Percentiles rank a stretch among this genome's conserved stretches.
These are phyloP conservation scores for Xiphophorus hellerii DNA, from an alignment of 2,113 vertebrate species.

Conservation along the genomic window DNA sequence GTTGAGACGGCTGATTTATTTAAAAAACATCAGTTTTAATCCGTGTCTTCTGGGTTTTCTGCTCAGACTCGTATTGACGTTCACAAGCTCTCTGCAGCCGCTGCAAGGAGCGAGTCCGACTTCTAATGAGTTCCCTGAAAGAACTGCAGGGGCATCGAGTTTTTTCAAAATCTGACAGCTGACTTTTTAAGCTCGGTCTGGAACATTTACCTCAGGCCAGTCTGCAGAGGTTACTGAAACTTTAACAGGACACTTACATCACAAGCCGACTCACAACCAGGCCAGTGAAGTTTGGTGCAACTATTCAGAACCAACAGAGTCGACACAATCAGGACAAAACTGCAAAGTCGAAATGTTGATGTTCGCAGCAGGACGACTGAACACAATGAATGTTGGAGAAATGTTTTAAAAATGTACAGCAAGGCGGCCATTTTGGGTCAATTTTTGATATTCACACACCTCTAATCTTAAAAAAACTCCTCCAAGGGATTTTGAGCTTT, in stretches of 20 bases:
- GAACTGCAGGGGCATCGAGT: not conserved
- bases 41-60: not conserved
- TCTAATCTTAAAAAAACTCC: no score
- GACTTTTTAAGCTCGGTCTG: not conserved
- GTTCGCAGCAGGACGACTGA: no score
- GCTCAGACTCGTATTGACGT: not conserved
- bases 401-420: no score
- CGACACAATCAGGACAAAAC: no score
- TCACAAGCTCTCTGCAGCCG: not conserved
- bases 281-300: not conserved
- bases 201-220: not conserved
- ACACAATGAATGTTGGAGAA: no score
- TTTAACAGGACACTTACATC: not conserved
- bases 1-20: not conserved
- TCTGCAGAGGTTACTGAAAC: not conserved
- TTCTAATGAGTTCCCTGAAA: not conserved
- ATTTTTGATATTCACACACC: no score
- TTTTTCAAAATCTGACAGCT: not conserved
- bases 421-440: no score
- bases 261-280: not conserved
- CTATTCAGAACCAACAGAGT: no score
- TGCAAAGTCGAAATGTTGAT: no score
- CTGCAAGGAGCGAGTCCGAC: not conserved
- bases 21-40: not conserved
- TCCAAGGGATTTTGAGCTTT: no score